phyloP scores from a whole-genome alignment of 2,888 invertebrate genomes.

The Syritta pipiens region DNA sequence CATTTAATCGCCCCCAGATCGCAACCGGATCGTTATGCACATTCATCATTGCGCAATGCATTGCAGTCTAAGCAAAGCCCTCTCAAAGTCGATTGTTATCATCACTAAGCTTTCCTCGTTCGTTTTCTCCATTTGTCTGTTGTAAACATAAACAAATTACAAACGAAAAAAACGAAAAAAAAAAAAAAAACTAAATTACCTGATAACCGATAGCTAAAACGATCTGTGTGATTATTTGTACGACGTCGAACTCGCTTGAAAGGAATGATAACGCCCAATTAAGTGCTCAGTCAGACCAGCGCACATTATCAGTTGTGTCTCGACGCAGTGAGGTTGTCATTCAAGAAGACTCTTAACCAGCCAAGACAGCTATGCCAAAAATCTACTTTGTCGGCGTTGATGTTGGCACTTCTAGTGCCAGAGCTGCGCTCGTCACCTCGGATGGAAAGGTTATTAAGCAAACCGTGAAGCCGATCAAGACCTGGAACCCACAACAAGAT shows the following conservation, averaged over 20 bases:
- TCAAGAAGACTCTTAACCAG: neutral
- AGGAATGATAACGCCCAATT: too few relatives aligned
- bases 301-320: neutral
- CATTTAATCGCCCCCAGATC: neutral
- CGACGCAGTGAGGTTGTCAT: neutral
- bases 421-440: slow-evolving; percentile 89
- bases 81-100: neutral
- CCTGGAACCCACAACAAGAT: slow-evolving; percentile 87
- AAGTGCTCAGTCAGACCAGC: too few relatives aligned
- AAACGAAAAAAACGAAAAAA: too few relatives aligned
- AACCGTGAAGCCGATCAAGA: slow-evolving; percentile 84
- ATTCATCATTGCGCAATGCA: slow-evolving; percentile 42
- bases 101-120: slow-evolving; percentile 18
- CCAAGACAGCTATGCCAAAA: slow-evolving; percentile 71
- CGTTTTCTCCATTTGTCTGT: too few relatives aligned
- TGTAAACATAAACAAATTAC: slow-evolving; percentile 50
- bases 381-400: slow-evolving; percentile 91
- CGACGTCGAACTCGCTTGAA: too few relatives aligned
- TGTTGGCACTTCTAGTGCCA: slow-evolving; percentile 94
- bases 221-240: slow-evolving; percentile 1
- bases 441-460: slow-evolving; percentile 85
- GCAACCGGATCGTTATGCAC: too few relatives aligned
- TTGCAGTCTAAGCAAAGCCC: neutral
- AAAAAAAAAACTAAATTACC: too few relatives aligned
- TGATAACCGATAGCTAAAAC: slow-evolving; percentile 7